A percentile compares a stretch with the other conserved stretches of the same genome.
Evolutionary conservation across 2,113 vertebrate species (phyloP).

Genomic region (Rhinoptilus africanus): DNA sequence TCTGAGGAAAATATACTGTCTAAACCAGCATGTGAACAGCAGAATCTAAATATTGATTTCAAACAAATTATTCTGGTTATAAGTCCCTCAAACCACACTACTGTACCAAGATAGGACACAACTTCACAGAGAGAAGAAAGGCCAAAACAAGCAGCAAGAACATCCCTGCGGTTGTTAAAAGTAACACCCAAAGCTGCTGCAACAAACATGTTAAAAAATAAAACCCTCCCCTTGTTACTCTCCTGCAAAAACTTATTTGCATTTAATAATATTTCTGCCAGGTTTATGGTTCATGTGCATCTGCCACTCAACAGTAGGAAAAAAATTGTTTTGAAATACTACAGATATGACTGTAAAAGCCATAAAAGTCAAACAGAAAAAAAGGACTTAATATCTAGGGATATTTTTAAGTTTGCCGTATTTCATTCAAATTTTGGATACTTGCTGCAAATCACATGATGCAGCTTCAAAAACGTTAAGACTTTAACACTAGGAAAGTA

Average conservation of each 20-base stretch:
- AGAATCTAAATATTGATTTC: neutral
- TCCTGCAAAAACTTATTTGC: neutral
- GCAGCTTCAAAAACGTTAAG: neutral
- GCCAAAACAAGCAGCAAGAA: neutral
- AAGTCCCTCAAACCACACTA: neutral
- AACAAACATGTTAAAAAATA: neutral
- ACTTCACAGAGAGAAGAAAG: neutral
- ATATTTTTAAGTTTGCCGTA: neutral
- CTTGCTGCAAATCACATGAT: neutral
- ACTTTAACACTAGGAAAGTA: neutral
- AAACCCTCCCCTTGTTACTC: neutral
- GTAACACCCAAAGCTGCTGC: neutral
- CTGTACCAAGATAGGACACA: neutral
- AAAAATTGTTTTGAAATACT: neutral
- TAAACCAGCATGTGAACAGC: neutral
- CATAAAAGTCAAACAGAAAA: neutral
- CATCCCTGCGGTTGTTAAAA: neutral
- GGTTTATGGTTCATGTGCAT: neutral
- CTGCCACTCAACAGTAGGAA: neutral
- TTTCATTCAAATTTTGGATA: neutral
- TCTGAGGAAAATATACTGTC: neutral
- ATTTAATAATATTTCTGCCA: neutral
- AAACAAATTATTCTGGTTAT: neutral
- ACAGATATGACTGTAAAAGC: neutral
- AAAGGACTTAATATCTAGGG: neutral